phyloP scores from a whole-genome alignment of 2,888 invertebrate genomes.

The Erebia ligea region DNA sequence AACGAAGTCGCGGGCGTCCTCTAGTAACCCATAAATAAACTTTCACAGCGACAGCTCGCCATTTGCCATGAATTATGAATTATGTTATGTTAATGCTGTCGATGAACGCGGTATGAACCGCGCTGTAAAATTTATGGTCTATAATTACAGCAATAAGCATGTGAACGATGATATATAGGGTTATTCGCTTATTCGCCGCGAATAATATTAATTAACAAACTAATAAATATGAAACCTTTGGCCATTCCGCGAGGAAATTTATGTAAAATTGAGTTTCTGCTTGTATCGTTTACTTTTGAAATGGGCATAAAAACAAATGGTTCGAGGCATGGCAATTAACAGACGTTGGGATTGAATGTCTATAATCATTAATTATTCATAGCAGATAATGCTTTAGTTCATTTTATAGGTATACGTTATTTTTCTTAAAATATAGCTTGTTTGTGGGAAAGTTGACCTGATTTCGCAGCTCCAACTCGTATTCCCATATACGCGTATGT shows the following conservation, averaged over 20 bases:
- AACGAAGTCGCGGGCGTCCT: too few species aligned
- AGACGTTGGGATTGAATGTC: not conserved
- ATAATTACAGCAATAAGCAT: conserved; percentile 14
- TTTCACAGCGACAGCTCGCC: conserved; percentile 24
- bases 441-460: too few species aligned
- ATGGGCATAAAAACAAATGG: not conserved
- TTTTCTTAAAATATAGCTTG: too few species aligned
- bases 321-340: not conserved
- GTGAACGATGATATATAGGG: not conserved
- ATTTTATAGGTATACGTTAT: not conserved
- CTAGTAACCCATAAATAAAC: conserved; percentile 19
- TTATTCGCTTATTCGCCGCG: not conserved
- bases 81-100: conserved; percentile 10
- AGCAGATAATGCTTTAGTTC: not conserved
- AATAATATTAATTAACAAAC: not conserved
- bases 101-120: not conserved
- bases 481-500: too few species aligned
- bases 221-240: conserved; percentile 8
- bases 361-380: not conserved
- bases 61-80: not conserved
- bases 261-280: conserved; percentile 1
- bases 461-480: too few species aligned
- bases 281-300: not conserved
- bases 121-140: conserved; percentile 10
- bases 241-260: not conserved